Evolutionary conservation across 2,113 vertebrate genomes (phyloP).

Genomic region (Morphnarchus princeps): DNA sequence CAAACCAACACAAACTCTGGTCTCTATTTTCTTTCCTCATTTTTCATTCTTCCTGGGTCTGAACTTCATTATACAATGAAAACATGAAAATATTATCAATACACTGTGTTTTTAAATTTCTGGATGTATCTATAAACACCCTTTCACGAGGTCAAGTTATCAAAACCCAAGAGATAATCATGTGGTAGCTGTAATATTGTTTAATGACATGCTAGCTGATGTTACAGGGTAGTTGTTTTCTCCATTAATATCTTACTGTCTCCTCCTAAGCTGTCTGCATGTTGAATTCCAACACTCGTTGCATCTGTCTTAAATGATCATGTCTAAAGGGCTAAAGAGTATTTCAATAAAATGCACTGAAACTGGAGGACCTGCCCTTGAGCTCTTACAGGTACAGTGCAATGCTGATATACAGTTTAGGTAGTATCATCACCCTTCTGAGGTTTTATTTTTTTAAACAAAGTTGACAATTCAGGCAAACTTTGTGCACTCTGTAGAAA

Average conservation of each 20-base stretch:
- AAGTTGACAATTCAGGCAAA: neutral
- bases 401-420: neutral
- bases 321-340: neutral
- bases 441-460: neutral
- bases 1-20: neutral
- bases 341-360: neutral
- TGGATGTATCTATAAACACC: neutral
- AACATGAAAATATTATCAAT: neutral
- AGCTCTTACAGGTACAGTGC: neutral
- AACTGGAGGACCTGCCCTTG: neutral
- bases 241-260: neutral
- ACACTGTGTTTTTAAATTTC: neutral
- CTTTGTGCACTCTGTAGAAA: neutral
- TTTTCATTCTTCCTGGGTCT: neutral
- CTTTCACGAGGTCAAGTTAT: neutral
- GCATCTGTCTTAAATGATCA: neutral
- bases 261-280: neutral
- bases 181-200: neutral
- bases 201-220: neutral
- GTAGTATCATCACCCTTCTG: accelerated
- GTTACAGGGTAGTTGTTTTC: neutral
- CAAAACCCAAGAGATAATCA: neutral
- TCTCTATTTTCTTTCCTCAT: neutral
- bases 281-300: neutral
- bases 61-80: neutral